Evolutionary conservation across 2,113 vertebrate species (phyloP).

Genomic region (Oxyura jamaicensis): DNA sequence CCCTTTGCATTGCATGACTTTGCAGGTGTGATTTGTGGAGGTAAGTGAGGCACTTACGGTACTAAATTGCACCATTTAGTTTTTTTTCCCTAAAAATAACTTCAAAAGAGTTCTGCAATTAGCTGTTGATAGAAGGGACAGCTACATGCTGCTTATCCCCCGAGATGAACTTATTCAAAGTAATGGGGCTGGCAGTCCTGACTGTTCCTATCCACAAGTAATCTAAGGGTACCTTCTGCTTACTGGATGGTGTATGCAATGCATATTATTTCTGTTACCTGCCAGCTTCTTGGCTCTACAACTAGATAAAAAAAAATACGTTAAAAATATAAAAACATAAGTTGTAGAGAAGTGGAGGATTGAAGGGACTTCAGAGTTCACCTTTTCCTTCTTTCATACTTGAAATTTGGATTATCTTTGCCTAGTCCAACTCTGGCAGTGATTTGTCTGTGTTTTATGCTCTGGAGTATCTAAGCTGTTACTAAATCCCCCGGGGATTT

Average conservation of each 20-base stretch:
- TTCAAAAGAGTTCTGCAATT: background rate
- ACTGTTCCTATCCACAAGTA: background rate
- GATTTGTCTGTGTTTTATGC: background rate
- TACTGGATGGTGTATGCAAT: background rate
- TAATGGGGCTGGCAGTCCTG: background rate
- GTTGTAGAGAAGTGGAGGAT: background rate
- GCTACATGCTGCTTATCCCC: background rate
- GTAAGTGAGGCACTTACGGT: background rate
- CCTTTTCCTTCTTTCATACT: background rate
- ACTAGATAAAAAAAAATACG: background rate
- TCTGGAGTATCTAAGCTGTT: background rate
- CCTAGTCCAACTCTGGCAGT: background rate
- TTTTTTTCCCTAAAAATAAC: conserved; percentile 12
- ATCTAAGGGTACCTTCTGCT: background rate
- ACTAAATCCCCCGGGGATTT: background rate
- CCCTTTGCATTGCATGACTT: background rate
- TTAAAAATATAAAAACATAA: background rate
- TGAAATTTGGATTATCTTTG: background rate
- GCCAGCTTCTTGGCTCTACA: background rate
- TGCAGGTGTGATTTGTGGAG: background rate
- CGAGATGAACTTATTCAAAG: background rate
- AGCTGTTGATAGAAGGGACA: background rate
- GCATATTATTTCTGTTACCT: background rate
- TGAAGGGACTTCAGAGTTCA: background rate
- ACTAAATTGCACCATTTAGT: background rate